Evolutionary conservation across 1,140 invertebrate genomes (phyloP).

Genomic region (Drosophila lacertosa): DNA sequence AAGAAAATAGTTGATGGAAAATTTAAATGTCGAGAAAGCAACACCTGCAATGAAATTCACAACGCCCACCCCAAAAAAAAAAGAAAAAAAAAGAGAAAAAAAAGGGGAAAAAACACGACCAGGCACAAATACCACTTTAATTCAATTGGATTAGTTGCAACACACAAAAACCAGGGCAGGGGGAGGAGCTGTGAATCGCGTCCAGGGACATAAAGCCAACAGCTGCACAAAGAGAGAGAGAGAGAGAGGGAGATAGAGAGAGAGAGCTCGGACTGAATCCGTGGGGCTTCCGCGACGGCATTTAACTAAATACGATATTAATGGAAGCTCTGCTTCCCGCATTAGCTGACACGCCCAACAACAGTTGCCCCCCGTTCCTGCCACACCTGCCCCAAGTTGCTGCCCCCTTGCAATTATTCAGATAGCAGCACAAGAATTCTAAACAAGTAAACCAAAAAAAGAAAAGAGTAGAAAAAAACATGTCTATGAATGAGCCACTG

Average conservation of each 20-base stretch:
- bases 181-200: slow-evolving; percentile 12
- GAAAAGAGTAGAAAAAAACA: slow-evolving; percentile 8
- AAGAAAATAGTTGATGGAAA: slow-evolving; percentile 33
- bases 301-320: slow-evolving; percentile 63
- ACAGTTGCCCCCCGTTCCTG: background rate
- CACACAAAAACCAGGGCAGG: too few relatives aligned
- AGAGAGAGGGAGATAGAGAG: background rate
- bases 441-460: slow-evolving; percentile 19
- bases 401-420: slow-evolving; percentile 29
- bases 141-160: slow-evolving; percentile 75
- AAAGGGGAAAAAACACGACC: slow-evolving; percentile 1
- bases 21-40: slow-evolving; percentile 62
- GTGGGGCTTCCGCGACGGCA: slow-evolving; percentile 58
- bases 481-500: slow-evolving; percentile 26
- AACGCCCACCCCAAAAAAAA: too few relatives aligned
- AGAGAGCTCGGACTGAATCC: background rate
- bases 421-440: slow-evolving; percentile 6
- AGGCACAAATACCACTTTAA: slow-evolving; percentile 64
- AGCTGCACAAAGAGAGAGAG: background rate
- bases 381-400: slow-evolving; percentile 1
- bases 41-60: slow-evolving; percentile 17
- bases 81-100: too few relatives aligned
- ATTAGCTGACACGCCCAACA: slow-evolving; percentile 17
- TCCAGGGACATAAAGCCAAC: slow-evolving; percentile 38
- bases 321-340: slow-evolving; percentile 51